Base-by-base conservation (phyloP, 2,888 invertebrate species). In the Lathronympha strigana region DNA sequence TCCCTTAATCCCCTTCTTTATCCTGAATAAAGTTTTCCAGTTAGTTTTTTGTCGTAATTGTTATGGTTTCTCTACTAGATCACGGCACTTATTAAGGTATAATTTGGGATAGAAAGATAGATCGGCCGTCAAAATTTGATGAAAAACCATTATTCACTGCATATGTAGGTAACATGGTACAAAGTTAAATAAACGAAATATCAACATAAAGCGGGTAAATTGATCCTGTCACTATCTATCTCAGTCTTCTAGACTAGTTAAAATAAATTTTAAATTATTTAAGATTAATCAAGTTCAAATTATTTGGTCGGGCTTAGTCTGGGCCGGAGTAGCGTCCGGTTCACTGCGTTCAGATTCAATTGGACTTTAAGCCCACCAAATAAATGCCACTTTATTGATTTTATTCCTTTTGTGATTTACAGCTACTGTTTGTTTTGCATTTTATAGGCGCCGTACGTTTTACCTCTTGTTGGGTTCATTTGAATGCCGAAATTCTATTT, bases 371-470 rank as follows among this genome's bases (percentile, higher is more conserved):
- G 50, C 55, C 57, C 43, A 36, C 55, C 64, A 47, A 60, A 47
- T 66, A 60, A 60, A 60, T 66, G 47, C 47, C 53, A 31, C 53
- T 47, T 23, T 64, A 60, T 64, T 60, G 53, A 64, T 64, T 64
- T 58, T 64, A 60, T 53, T 47, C 38, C 25, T 55, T 50, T 64
- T 58, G 51, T 64, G 38, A 45, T 58, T 64, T 57, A 64, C 51
- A 64, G 23, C 49, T 50, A 47, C 60, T 60, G 60, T 60, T 60
- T 53, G 64, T 64, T 64, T 49, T 53, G 23, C 28, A 47, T 45
- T 60, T 64, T 64, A 60, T 47, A 50, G 50, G 43, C 31, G 38
- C 47, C 17, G 47, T 49, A 21, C 50, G 33, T 25, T 64, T 51
- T 33, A 17, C n/a, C n/a, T n/a, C n/a, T n/a, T n/a, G n/a, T n/a